Evolutionary conservation across 1,140 invertebrate genomes (phyloP).

Genomic region (Grapholita molesta): DNA sequence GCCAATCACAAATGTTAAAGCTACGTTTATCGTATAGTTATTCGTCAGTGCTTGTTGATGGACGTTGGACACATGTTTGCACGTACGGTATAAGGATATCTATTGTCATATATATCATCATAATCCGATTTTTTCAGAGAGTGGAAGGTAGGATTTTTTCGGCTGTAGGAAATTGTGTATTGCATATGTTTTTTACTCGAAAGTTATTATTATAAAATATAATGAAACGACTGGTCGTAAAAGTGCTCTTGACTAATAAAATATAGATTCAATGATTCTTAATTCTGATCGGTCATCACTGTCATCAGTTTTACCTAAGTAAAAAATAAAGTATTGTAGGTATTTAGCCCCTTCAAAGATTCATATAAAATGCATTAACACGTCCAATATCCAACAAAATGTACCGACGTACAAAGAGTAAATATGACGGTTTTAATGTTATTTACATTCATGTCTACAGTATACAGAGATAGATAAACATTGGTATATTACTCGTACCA

Average conservation of each 20-base stretch:
- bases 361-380: background rate
- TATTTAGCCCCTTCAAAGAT: background rate
- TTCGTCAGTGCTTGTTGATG: slow-evolving; percentile 21
- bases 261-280: background rate
- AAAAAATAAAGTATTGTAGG: background rate
- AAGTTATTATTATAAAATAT: background rate
- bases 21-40: slow-evolving; percentile 26
- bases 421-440: slow-evolving; percentile 4
- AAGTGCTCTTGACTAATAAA: background rate
- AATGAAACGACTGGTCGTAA: background rate
- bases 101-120: background rate
- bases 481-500: slow-evolving; percentile 8
- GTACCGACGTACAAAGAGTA: slow-evolving; percentile 20
- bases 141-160: background rate
- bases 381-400: slow-evolving; percentile 32
- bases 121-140: background rate
- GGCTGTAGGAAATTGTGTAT: background rate
- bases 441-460: slow-evolving; percentile 15
- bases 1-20: slow-evolving; percentile 42
- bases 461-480: slow-evolving; percentile 16
- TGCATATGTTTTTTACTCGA: too few species aligned
- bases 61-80: slow-evolving; percentile 18
- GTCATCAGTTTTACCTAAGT: background rate
- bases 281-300: background rate
- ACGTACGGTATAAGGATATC: background rate